phyloP scores from a whole-genome alignment of 2,113 vertebrate genomes.

The Cynopterus brachyotis region DNA sequence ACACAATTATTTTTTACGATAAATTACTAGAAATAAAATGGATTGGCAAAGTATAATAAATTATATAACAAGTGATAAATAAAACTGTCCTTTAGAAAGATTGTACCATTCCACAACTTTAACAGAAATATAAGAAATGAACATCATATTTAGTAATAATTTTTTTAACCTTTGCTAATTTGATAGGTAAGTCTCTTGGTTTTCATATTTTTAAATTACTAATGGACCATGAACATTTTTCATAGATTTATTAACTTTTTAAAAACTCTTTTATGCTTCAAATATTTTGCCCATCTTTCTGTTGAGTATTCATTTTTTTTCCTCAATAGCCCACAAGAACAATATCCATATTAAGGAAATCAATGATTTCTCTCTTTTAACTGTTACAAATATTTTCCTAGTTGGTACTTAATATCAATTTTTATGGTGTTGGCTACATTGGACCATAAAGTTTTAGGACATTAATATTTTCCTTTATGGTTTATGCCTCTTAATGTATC shows the following conservation, averaged over 20 bases:
- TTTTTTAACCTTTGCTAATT: slow-evolving; percentile 3
- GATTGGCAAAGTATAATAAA: neutral
- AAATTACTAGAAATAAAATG: neutral
- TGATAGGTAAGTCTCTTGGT: neutral
- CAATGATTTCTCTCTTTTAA: neutral
- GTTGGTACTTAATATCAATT: neutral
- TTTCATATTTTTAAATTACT: neutral
- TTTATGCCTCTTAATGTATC: neutral
- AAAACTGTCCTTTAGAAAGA: neutral
- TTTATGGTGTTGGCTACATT: neutral
- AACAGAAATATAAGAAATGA: neutral
- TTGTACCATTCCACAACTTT: neutral
- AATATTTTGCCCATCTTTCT: neutral
- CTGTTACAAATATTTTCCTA: neutral
- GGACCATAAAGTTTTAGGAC: neutral
- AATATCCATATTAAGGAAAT: neutral
- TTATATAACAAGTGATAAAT: neutral
- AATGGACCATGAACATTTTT: neutral
- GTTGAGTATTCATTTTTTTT: neutral
- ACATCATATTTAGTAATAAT: neutral
- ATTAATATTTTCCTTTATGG: neutral
- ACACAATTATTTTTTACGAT: neutral
- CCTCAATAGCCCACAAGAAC: neutral
- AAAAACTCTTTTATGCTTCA: neutral
- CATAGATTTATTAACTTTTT: neutral